These are phyloP conservation scores for Hylyphantes graminicola DNA, from an alignment of 1,140 invertebrate genomes.

Conservation along the genomic window DNA sequence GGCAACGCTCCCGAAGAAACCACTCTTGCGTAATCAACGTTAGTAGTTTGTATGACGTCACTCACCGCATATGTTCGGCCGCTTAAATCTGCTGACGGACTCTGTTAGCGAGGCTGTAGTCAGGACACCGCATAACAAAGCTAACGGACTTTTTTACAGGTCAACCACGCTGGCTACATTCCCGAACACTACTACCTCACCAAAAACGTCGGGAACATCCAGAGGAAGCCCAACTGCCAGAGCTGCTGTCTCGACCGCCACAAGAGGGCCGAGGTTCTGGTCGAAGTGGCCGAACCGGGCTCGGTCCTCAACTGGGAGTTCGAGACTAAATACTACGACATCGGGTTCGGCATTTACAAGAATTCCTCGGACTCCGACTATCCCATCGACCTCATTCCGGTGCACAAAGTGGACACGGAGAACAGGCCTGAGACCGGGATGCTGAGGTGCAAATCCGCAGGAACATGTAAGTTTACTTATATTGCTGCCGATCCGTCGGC, in stretches of 20 bases:
- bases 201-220: constrained; percentile 2
- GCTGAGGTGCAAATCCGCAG: neutral
- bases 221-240: neutral
- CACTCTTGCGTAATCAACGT: too few relatives aligned
- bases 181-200: constrained; percentile 18
- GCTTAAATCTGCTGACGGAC: too few relatives aligned
- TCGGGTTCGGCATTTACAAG: neutral
- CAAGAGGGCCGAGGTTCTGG: neutral
- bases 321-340: neutral
- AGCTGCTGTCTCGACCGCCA: neutral
- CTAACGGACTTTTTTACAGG: neutral
- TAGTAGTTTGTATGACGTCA: too few relatives aligned
- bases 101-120: too few relatives aligned
- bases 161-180: neutral
- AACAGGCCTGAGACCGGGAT: neutral
- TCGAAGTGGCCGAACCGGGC: neutral
- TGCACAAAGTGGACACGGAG: constrained; percentile 6
- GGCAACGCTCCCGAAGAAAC: too few relatives aligned
- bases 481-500: too few relatives aligned
- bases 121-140: too few relatives aligned
- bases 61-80: too few relatives aligned
- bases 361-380: too few relatives aligned
- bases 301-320: constrained; percentile 13
- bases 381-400: neutral
- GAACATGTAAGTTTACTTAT: constrained; percentile 15